phyloP scores from a whole-genome alignment of 2,888 invertebrate genomes.

The Nycteola revayana region DNA sequence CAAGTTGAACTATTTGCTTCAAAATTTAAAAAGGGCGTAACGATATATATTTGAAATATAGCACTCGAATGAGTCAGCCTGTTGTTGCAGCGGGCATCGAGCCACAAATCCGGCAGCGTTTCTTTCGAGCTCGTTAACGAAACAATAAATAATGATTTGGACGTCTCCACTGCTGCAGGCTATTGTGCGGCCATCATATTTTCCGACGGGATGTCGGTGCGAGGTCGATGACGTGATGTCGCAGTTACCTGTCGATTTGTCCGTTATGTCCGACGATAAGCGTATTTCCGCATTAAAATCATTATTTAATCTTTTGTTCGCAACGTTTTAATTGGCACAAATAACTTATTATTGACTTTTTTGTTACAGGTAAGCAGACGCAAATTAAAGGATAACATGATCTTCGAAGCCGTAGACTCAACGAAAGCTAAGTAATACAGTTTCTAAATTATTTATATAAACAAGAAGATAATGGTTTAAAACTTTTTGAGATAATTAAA shows the following conservation, averaged over 20 bases:
- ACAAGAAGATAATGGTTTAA: too few species aligned
- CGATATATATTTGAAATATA: conserved; percentile 40
- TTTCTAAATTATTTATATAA: too few species aligned
- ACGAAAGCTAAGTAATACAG: too few species aligned
- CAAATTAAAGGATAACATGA: neutral
- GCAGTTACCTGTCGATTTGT: conserved; percentile 46
- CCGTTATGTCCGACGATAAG: conserved; percentile 41
- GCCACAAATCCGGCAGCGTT: conserved; percentile 53
- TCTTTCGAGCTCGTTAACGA: conserved; percentile 71
- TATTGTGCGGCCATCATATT: conserved; percentile 65
- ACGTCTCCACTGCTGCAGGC: conserved; percentile 57
- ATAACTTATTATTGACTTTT: conserved; percentile 12
- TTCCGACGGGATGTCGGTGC: conserved; percentile 47
- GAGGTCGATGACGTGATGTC: conserved; percentile 45
- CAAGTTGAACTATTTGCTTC: too few species aligned
- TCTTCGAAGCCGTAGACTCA: too few species aligned
- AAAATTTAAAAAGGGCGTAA: too few species aligned
- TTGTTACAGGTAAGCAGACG: conserved; percentile 35
- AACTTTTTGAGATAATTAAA: conserved; percentile 11
- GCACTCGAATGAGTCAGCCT: conserved; percentile 43
- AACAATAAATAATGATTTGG: conserved; percentile 77
- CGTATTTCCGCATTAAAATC: conserved; percentile 13
- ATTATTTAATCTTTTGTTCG: too few species aligned
- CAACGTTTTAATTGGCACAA: conserved; percentile 1
- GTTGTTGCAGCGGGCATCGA: conserved; percentile 41